Base-by-base conservation (phyloP, 2,113 vertebrate genomes). In the Labeo catla region DNA sequence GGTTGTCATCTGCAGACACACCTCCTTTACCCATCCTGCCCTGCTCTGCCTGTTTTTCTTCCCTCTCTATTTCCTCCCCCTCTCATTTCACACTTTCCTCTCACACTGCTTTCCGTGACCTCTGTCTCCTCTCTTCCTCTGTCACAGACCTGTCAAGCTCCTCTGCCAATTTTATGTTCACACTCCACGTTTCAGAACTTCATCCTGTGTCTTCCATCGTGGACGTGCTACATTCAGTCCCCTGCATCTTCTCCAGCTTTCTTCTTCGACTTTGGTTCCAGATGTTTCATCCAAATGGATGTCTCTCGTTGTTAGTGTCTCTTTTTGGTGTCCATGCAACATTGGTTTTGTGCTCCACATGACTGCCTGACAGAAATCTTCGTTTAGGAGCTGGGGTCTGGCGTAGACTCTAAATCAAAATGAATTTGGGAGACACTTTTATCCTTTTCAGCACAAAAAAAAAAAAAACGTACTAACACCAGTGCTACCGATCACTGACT, bases 61-160 rank as follows among this genome's bases (percentile, higher is more conserved):
- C 23, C 45, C n/a, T 36, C n/a, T 66, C 8, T 34, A 21, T 66
- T 68, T 63, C 65, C 63, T 86, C 49, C 73, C 4, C 19, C 28
- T 85, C 84, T 78, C 4, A 8, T 73, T 39, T 63, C 65, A 57
- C 49, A 2, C 57, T 49, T 85, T 85, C 76, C 77, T 5, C 70
- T 76, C 68, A 59, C 39, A 19, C 9, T 57, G 57, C 79, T 87
- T 39, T 81, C 34, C 50, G 16, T 54, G 68, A 43, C 78, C 65
- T 79, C 49, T 52, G 21, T 63, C 47, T 86, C 59, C 47, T 34
- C 11, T 84, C 54, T 66, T 84, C 86, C 68, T 85, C 23, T 72
- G 61, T 10, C n/a, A 59, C 52, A 19, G 52, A 59, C 28, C 68
- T 16, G 8, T 45, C 15, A 57, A 72, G 16, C 16, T 79, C 70